Base-by-base conservation (phyloP, 2,888 invertebrate species). In the Marronus borbonicus region DNA sequence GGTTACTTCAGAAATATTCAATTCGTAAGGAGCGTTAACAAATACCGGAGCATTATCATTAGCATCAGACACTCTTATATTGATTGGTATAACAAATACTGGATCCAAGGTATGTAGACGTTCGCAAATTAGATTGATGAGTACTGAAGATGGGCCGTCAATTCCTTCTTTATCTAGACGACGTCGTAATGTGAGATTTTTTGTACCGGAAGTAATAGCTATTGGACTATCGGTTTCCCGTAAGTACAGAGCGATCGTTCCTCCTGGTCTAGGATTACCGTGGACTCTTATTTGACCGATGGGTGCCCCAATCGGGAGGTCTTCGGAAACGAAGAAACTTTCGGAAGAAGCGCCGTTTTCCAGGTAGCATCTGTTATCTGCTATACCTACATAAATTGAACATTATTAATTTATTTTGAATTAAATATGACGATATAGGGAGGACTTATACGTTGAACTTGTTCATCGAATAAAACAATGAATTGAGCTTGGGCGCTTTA, bases 321-420 rank as follows among this genome's bases (percentile, higher is more conserved):
- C 96, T 90, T 97, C 97, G 87, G 94, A 94, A 83, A 97, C 95
- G 88, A 96, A 95, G 88, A 97, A 96, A 87, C 95, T 97, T 88
- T 96, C 97, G 70, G 96, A 96, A 0, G 97, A 96, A 65, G 96
- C 96, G 52, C 97, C 97, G 85, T 94, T 96, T 90, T 96, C 95
- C 86, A 97, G 90, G 89, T 95, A 97, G 87, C 97, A 97, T 85
- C 97, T 92, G 85, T 95, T 95, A 90, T 97, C 97, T 84, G 94
- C 92, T 86, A 94, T 91, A 82, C 92, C 95, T 94, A 89, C 20
- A 44, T 17, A 4, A 20, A 20, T 55, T 55, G 20, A 36, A 76
- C 14, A 74, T 66, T 20, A 74, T 55, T 55, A 24, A 24, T 24
- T 24, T 24, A 1, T 24, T 24, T 24, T 2, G 24, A 1, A 24